A percentile compares a stretch with the other conserved stretches of the same genome.
phyloP scores from a whole-genome alignment of 1,140 invertebrate genomes.

The Schlechtendalia chinensis region DNA sequence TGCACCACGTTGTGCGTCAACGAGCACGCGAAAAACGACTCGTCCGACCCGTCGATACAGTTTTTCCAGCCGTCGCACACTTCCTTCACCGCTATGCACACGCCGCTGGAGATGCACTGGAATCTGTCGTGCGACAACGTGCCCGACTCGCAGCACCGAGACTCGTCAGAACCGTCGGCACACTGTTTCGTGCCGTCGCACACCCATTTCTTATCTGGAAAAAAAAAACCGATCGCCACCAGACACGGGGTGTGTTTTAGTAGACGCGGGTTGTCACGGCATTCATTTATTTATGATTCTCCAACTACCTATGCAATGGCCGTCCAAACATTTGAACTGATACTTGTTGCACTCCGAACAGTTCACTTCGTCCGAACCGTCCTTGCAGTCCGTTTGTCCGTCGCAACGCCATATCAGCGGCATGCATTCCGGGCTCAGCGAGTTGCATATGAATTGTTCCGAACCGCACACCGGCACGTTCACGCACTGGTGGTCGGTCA shows the following conservation, averaged over 20 bases:
- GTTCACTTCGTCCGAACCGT: constrained; percentile 77
- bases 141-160: constrained; percentile 51
- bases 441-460: constrained; percentile 74
- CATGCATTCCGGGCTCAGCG: constrained; percentile 69
- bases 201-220: constrained; percentile 56
- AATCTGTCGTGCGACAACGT: constrained; percentile 59
- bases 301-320: constrained; percentile 70
- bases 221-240: constrained; percentile 33
- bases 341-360: constrained; percentile 66
- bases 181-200: constrained; percentile 74
- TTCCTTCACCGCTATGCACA: constrained; percentile 61
- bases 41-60: constrained; percentile 73
- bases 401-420: constrained; percentile 82
- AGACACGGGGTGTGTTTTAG: too few relatives aligned
- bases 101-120: constrained; percentile 59
- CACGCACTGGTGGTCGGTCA: constrained; percentile 70
- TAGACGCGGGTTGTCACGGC: too few relatives aligned
- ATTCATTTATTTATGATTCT: background rate
- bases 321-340: constrained; percentile 68
- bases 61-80: constrained; percentile 69
- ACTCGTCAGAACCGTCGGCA: constrained; percentile 76
- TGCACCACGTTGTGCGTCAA: constrained; percentile 6
- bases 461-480: constrained; percentile 71
- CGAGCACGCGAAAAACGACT: constrained; percentile 56
- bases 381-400: constrained; percentile 77